Conservation (phyloP, 2,113 vertebrate genomes). For the Prinia subflava region DNA sequence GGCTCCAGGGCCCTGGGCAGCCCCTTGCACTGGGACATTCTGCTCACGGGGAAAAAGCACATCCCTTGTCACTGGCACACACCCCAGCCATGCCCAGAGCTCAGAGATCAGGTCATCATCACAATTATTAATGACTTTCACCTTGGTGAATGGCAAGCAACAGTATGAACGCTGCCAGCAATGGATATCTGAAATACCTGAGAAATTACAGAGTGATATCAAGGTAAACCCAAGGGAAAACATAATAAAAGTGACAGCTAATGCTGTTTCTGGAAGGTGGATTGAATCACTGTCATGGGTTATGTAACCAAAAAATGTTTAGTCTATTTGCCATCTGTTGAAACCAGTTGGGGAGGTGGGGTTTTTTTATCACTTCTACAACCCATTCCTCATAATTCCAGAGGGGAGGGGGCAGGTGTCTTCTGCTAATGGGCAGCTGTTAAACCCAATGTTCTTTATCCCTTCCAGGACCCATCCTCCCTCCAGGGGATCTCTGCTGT, state of each 20-base stretch:
- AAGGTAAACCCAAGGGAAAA: background rate
- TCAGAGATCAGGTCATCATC: background rate
- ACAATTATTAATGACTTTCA: background rate
- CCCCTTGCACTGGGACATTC: background rate
- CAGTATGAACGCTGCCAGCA: background rate
- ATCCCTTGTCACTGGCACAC: background rate
- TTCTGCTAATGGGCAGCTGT: no score
- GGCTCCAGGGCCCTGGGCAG: background rate
- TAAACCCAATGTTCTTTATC: no score
- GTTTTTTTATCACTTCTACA: no score
- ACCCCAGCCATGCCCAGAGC: background rate
- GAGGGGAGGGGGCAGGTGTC: no score
- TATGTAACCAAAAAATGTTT: no score
- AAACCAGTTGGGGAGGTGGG: no score
- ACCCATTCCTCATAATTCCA: no score
- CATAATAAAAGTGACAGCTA: background rate
- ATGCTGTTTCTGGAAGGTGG: background rate
- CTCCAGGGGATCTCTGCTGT: no score
- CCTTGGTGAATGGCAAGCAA: background rate
- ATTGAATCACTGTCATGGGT: no score
- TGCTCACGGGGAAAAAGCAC: background rate
- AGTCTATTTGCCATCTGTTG: no score
- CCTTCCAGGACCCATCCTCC: no score
- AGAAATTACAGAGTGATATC: background rate
- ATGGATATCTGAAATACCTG: background rate